Percentiles rank a stretch among this genome's conserved stretches.
phyloP scores from a whole-genome alignment of 1,140 invertebrate genomes.

The Manduca sexta region DNA sequence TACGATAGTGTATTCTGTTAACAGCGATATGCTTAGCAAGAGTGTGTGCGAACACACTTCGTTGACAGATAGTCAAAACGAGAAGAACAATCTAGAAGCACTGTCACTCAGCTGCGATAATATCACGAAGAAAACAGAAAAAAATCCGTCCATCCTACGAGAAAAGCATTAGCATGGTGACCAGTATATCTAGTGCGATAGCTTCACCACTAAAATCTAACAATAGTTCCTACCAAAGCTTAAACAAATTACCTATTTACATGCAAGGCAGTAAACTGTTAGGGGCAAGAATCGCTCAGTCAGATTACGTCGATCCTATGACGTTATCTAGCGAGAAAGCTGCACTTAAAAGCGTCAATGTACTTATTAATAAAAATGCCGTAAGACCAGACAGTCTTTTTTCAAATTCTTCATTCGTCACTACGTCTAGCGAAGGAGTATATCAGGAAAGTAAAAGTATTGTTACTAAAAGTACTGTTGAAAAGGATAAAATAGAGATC shows the following conservation, averaged over 20 bases:
- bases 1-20: conserved; percentile 30
- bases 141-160: conserved; percentile 42
- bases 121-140: conserved; percentile 44
- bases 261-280: conserved; percentile 87
- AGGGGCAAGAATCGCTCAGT: conserved; percentile 89
- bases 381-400: conserved; percentile 69
- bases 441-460: conserved; percentile 47
- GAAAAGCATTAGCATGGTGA: conserved; percentile 58
- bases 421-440: conserved; percentile 76
- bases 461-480: conserved; percentile 18
- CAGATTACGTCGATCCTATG: conserved; percentile 88
- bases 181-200: conserved; percentile 39
- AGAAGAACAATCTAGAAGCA: conserved; percentile 53
- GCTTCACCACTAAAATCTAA: conserved; percentile 54
- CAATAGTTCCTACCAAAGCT: conserved; percentile 66
- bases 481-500: conserved; percentile 16
- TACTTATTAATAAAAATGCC: conserved; percentile 72
- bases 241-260: conserved; percentile 75
- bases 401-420: conserved; percentile 75
- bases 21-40: conserved; percentile 48
- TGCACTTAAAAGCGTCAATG: conserved; percentile 58
- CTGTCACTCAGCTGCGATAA: conserved; percentile 68
- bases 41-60: conserved; percentile 61
- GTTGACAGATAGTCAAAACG: conserved; percentile 50
- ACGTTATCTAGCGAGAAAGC: conserved; percentile 74